Conservation (phyloP, 2,888 invertebrate species). For the Cataglyphis albicans region DNA sequence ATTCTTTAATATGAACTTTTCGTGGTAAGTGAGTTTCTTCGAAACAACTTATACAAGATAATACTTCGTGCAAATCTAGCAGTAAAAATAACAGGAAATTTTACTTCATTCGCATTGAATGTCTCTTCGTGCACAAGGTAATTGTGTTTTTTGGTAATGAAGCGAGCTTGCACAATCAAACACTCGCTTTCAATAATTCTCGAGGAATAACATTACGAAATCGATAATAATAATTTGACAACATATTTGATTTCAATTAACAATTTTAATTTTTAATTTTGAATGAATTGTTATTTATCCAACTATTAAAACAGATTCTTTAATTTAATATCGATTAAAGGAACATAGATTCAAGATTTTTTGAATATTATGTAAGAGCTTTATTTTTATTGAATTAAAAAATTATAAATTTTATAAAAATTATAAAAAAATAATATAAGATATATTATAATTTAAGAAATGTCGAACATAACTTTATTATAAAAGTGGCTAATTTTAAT, state of each 20-base stretch:
- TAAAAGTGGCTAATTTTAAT: background rate
- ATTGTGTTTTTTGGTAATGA: conserved; percentile 19
- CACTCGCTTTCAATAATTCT: background rate
- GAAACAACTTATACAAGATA: background rate
- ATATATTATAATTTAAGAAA: background rate
- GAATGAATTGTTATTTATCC: background rate
- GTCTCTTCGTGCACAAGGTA: background rate
- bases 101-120: conserved; percentile 8
- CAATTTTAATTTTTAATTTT: background rate
- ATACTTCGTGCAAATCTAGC: background rate
- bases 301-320: background rate
- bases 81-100: background rate
- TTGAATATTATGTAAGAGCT: background rate
- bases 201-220: background rate
- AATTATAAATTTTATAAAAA: background rate
- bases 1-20: background rate
- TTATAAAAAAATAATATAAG: background rate
- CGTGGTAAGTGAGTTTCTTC: background rate
- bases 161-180: background rate
- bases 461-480: background rate
- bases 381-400: background rate
- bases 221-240: conserved; percentile 5
- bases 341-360: background rate
- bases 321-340: background rate
- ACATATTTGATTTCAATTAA: background rate